Evolutionary conservation across 2,888 invertebrate species (phyloP).

Genomic region (Yponomeuta sedellus): DNA sequence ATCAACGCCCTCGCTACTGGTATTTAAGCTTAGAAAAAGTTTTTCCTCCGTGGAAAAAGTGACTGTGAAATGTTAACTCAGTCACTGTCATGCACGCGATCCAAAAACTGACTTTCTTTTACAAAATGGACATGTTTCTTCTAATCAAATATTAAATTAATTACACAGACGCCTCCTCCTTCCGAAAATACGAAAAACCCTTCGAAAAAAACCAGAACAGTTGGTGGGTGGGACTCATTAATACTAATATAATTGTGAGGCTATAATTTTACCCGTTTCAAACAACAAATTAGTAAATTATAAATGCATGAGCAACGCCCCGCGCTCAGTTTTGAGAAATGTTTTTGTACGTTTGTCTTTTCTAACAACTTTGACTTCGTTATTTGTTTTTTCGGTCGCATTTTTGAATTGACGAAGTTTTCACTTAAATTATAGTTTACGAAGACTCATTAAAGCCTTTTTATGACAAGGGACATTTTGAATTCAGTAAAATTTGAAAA

Average conservation of each 20-base stretch:
- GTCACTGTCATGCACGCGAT: background rate
- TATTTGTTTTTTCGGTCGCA: slow-evolving; percentile 31
- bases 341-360: slow-evolving; percentile 65
- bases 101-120: background rate
- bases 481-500: no score
- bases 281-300: slow-evolving; percentile 73
- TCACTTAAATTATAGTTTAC: slow-evolving; percentile 57
- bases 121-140: background rate
- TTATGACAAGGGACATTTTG: background rate
- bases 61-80: background rate
- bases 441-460: slow-evolving; percentile 18
- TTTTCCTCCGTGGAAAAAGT: no score
- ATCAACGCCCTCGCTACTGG: background rate
- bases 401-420: slow-evolving; percentile 2
- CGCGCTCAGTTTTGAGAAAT: slow-evolving; percentile 48
- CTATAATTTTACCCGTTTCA: slow-evolving; percentile 66
- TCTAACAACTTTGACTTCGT: slow-evolving; percentile 26
- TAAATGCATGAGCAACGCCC: slow-evolving; percentile 68
- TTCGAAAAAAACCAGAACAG: slow-evolving; percentile 36
- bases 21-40: background rate
- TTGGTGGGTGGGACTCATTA: slow-evolving; percentile 56
- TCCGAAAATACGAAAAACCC: slow-evolving; percentile 9
- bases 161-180: slow-evolving; percentile 7
- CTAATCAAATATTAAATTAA: slow-evolving; percentile 11
- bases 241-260: slow-evolving; percentile 70